Evolutionary conservation across 2,888 invertebrate genomes (phyloP).

Genomic region (Limnephilus marmoratus): DNA sequence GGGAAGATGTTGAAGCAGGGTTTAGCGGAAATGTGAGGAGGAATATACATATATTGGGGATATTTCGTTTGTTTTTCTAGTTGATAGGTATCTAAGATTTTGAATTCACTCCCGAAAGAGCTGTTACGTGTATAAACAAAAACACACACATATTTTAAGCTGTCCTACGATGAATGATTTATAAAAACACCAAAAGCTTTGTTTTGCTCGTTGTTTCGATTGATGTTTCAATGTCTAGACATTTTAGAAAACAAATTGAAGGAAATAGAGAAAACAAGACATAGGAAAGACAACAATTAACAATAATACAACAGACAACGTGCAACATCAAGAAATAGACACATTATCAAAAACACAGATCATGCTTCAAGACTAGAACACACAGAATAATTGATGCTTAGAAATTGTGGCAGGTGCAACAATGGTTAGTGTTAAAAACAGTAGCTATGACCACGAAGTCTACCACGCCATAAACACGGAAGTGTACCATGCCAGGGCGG

Average conservation of each 20-base stretch:
- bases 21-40: not conserved
- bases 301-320: constrained; percentile 64
- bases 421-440: constrained; percentile 18
- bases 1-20: not conserved
- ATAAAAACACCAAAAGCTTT: not conserved
- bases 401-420: constrained; percentile 46
- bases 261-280: constrained; percentile 36
- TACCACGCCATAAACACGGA: constrained; percentile 79
- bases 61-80: not conserved
- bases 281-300: constrained; percentile 43
- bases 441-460: constrained; percentile 58
- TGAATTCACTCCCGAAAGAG: not conserved
- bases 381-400: constrained; percentile 70
- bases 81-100: not conserved
- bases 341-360: constrained; percentile 47
- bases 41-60: not conserved
- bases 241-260: not conserved
- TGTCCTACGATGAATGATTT: not conserved
- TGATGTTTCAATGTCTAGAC: not conserved
- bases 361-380: constrained; percentile 69
- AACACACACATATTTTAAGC: not conserved
- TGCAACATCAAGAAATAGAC: constrained; percentile 45
- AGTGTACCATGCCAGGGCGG: constrained; percentile 62
- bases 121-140: not conserved
- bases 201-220: not conserved